phyloP scores from a whole-genome alignment of 2,888 invertebrate genomes.

The Drosophila anceps region DNA sequence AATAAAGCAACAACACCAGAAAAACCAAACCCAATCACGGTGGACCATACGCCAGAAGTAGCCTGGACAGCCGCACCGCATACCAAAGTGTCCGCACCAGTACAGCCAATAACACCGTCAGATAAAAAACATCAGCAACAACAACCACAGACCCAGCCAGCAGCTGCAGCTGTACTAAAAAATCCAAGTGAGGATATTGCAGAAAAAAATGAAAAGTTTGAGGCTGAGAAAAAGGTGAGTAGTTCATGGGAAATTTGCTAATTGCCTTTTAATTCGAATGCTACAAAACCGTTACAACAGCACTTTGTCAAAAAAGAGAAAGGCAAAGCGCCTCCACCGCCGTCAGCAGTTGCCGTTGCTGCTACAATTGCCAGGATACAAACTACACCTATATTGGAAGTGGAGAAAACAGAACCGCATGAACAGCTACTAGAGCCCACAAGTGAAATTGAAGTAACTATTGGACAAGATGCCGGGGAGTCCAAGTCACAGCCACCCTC shows the following conservation, averaged over 20 bases:
- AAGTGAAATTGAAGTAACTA: slow-evolving; percentile 70
- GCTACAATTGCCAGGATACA: slow-evolving; percentile 83
- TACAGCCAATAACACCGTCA: slow-evolving; percentile 60
- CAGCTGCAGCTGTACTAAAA: slow-evolving; percentile 67
- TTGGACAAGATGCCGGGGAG: slow-evolving; percentile 66
- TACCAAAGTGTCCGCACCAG: slow-evolving; percentile 76
- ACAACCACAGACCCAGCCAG: slow-evolving; percentile 31
- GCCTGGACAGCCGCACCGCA: slow-evolving; percentile 55
- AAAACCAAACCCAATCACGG: slow-evolving; percentile 71
- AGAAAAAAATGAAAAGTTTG: slow-evolving; percentile 67
- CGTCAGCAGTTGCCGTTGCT: slow-evolving; percentile 54
- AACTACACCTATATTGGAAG: slow-evolving; percentile 1
- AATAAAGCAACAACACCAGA: slow-evolving; percentile 71
- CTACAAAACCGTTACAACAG: slow-evolving; percentile 24
- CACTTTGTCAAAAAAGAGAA: slow-evolving; percentile 91
- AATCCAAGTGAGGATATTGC: slow-evolving; percentile 72
- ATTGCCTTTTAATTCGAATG: background rate
- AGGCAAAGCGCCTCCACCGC: slow-evolving; percentile 91
- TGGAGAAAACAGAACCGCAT: slow-evolving; percentile 15
- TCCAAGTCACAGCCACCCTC: slow-evolving; percentile 76
- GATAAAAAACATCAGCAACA: slow-evolving; percentile 54
- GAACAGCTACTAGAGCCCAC: slow-evolving; percentile 56
- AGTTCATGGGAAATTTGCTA: background rate
- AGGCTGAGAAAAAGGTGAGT: slow-evolving; percentile 84
- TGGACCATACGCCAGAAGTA: slow-evolving; percentile 49